These are phyloP conservation scores for Drosophila putrida DNA, from an alignment of 2,888 invertebrate genomes.

Conservation along the genomic window DNA sequence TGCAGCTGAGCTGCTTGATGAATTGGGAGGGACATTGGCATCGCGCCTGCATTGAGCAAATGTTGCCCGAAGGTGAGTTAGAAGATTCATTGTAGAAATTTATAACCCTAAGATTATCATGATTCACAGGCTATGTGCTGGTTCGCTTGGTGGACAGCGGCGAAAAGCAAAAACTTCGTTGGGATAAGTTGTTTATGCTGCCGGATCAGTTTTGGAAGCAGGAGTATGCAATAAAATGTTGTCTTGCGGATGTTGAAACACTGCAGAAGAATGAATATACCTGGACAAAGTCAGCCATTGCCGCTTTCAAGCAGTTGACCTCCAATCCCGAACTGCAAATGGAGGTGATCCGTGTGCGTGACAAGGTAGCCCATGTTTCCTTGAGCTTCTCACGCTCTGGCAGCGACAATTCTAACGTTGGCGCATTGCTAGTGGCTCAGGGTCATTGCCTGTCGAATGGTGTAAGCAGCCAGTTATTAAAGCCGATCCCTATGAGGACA, in stretches of 20 bases:
- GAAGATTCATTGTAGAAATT: not conserved
- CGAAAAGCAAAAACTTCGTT: conserved; percentile 86
- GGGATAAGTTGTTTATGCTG: conserved; percentile 86
- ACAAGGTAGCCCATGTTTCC: conserved; percentile 82
- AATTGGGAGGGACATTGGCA: conserved; percentile 73
- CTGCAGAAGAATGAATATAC: conserved; percentile 72
- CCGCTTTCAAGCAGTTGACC: conserved; percentile 83
- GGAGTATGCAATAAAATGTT: conserved; percentile 80
- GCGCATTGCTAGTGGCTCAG: conserved; percentile 86
- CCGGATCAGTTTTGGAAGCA: conserved; percentile 66
- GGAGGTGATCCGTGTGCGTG: conserved; percentile 74
- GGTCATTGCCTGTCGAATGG: conserved; percentile 86
- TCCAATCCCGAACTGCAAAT: conserved; percentile 84
- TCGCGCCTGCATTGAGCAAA: conserved; percentile 76
- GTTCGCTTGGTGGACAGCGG: conserved; percentile 88
- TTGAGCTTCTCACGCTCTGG: conserved; percentile 81
- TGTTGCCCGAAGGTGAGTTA: conserved; percentile 67
- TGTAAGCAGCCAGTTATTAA: conserved; percentile 18
- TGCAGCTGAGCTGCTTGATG: conserved; percentile 76
- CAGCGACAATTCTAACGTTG: conserved; percentile 86
- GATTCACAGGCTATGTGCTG: conserved; percentile 59
- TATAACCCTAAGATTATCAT: too few relatives aligned
- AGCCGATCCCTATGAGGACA: not conserved
- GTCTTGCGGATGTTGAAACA: conserved; percentile 86
- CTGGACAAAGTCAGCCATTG: conserved; percentile 84